Evolutionary conservation across 1,140 invertebrate genomes (phyloP), one percentile per base, ranked within the genome.

Genomic region (Oncopeltus fasciatus): DNA sequence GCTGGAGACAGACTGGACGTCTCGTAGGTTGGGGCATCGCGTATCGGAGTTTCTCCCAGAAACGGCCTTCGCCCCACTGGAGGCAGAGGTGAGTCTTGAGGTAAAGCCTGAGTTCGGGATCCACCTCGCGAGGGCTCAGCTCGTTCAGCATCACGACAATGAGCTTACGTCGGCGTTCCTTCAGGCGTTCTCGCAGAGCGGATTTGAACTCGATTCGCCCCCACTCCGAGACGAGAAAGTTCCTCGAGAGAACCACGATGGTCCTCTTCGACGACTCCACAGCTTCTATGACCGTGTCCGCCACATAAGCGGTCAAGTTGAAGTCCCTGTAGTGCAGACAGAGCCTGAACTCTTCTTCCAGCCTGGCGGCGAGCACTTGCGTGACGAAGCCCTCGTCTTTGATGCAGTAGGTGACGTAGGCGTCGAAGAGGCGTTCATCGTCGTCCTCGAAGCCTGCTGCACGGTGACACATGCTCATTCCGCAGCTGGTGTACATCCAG

Each of bases 141-240:
- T 92, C 90, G 9, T 90, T 90, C 65, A 90, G 81, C 26, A 93
- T 78, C 61, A 95, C 81, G 66, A 94, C 84, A 65, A 95, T 89
- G 64, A 94, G 80, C 20, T 70, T 67, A 57, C 73, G 71, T 21
- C 71, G 66, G 68, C 85, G 80, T 70, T 87, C 85, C 75, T 90
- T 90, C 57, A 95, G 81, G 60, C 90, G 87, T 74, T 94, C 89
- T 70, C 90, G 87, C n/a, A 95, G 79, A 1, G 92, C 91, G 56
- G 85, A 84, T 75, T 92, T 92, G 72, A 95, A 92, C 74, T 95
- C 92, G 71, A 92, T 92, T 59, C 90, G 81, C 67, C 88, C 86
- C 92, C 92, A 96, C 75, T 95, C 90, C 74, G 90, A 91, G 73
- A 90, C 85, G 20, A 96, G 80, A 75, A 95, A 96, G 76, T 92